Base-by-base conservation (phyloP, 1,140 invertebrate genomes). In the Macrobrachium rosenbergii region DNA sequence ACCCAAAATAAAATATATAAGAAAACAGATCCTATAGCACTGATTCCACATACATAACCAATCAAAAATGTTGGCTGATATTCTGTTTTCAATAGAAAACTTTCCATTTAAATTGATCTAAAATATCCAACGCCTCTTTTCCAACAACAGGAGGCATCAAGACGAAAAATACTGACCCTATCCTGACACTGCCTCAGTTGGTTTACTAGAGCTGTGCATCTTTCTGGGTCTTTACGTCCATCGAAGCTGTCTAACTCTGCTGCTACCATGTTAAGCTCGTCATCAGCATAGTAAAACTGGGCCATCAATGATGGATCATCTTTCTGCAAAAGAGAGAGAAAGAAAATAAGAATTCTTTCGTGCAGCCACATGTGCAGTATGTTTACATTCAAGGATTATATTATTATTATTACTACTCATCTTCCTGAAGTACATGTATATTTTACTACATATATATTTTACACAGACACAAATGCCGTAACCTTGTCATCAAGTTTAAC, bases 201-300 rank as follows among this genome's bases (percentile, higher is more conserved):
- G 91, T 97, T 99, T 80, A 99, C 98, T 89, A 99, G 93, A 11
- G 95, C 95, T 43, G 98, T 97, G 91, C 98, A 99, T 92, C 98
- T 92, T 91, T 99, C 98, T 0, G 98, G 98, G 92, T 99, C 98
- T 90, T 99, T 98, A 8, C 98, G 94, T 21, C 98, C 99, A 93
- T 99, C 98, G 93, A 99, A 99, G 90, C 98, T 99, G 92, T 99
- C 99, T 91, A 99, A 92, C 92, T 99, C 98, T 78, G 96, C 95
- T 17, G 98, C 97, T 16, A 99, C 97, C 77, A 95, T 94, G 92
- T 98, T 99, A 73, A 99, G 93, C 43, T 98, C 97, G 91, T 99
- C 98, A 93, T 99, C 98, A 6, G 98, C 98, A 93, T 97, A 98
- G 93, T 98, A 99, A 92, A 99, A 99, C 92, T 98, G 97, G 23